Evolutionary conservation across 2,113 vertebrate species (phyloP).

Genomic region (Toxostoma redivivum): DNA sequence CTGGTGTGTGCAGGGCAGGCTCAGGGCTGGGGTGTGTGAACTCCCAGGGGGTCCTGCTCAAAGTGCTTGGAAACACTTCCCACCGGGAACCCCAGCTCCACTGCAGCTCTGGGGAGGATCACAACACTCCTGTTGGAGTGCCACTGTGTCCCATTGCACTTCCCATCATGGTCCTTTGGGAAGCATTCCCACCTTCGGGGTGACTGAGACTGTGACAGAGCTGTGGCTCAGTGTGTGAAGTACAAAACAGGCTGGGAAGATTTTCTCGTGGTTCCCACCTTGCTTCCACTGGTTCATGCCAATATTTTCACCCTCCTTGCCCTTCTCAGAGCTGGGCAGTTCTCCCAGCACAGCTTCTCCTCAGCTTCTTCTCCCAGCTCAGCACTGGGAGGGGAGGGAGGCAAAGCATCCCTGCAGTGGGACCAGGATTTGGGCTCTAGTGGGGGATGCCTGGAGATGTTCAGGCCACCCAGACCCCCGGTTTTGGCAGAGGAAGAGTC

Average conservation of each 20-base stretch:
- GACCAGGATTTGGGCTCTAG: background rate
- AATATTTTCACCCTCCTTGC: background rate
- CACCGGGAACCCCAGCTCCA: background rate
- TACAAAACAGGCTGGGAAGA: background rate
- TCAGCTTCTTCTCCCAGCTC: no score
- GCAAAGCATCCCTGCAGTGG: background rate
- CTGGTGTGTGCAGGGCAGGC: accelerated
- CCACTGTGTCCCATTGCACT: background rate
- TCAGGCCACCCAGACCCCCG: background rate
- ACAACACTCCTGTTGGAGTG: background rate
- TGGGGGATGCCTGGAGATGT: background rate
- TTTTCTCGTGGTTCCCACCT: background rate
- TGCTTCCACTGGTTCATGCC: background rate
- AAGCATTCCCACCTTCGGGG: background rate
- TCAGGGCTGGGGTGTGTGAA: background rate
- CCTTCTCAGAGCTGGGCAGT: background rate
- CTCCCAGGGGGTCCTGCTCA: background rate
- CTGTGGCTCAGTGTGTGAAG: background rate
- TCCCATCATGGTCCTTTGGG: background rate
- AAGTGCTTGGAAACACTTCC: background rate
- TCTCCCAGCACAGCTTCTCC: background rate
- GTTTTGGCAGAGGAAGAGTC: background rate
- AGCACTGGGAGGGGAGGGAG: background rate
- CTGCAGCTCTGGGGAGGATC: background rate
- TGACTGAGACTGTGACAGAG: background rate